phyloP scores from a whole-genome alignment of 2,113 vertebrate species.

The Microcebus griseorufus region DNA sequence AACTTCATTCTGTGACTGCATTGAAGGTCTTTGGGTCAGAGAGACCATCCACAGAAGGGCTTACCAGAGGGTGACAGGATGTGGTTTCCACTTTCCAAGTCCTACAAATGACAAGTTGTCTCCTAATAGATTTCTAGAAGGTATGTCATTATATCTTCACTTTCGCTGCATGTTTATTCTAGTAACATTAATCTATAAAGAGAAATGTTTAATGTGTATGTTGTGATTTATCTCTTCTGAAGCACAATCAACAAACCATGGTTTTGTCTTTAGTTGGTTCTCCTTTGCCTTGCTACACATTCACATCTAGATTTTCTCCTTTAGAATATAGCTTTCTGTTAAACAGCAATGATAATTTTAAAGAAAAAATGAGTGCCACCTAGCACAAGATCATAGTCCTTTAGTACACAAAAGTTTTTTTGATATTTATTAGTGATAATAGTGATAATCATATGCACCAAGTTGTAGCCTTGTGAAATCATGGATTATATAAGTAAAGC shows the following conservation, averaged over 20 bases:
- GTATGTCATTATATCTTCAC: background rate
- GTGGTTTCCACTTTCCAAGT: background rate
- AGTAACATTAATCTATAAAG: background rate
- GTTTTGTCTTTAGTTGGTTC: slow-evolving; percentile 8
- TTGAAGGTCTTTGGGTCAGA: background rate
- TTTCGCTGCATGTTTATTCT: background rate
- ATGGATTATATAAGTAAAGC: background rate
- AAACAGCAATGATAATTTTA: background rate
- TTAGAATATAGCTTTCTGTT: slow-evolving; percentile 6
- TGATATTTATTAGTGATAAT: background rate
- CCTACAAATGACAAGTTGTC: background rate
- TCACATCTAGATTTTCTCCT: slow-evolving; percentile 53
- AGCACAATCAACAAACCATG: background rate
- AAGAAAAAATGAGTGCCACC: background rate
- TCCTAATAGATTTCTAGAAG: background rate
- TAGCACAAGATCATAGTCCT: background rate
- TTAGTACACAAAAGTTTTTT: background rate
- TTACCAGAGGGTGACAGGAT: background rate
- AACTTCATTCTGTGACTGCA: background rate
- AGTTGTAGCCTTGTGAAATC: background rate
- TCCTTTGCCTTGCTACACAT: background rate
- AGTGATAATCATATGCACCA: background rate
- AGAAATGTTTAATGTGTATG: background rate
- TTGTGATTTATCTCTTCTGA: background rate
- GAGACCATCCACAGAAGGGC: background rate